Evolutionary conservation across 1,140 invertebrate genomes (phyloP).

Genomic region (Anoplophora glabripennis): DNA sequence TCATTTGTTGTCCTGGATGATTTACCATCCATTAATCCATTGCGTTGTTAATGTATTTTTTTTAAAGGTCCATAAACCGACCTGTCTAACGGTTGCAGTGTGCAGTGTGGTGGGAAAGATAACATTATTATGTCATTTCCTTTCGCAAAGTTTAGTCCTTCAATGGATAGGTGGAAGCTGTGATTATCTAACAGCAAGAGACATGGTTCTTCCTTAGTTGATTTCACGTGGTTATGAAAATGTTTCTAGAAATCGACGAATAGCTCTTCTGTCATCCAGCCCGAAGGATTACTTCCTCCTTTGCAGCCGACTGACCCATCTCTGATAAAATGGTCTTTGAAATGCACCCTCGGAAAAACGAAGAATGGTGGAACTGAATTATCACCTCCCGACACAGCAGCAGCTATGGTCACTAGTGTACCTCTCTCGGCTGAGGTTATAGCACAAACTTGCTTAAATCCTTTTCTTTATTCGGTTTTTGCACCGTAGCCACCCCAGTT

Average conservation of each 20-base stretch:
- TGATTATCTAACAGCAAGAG: conserved; percentile 45
- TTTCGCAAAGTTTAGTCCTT: conserved; percentile 26
- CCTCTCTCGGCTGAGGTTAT: no score
- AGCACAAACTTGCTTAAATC: no score
- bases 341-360: conserved; percentile 45
- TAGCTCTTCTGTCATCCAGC: conserved; percentile 30
- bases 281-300: conserved; percentile 24
- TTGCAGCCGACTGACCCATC: conserved; percentile 34
- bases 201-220: conserved; percentile 37
- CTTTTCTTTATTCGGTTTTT: no score
- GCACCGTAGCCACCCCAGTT: no score
- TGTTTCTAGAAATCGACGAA: conserved; percentile 43
- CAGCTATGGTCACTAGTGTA: conserved; percentile 44
- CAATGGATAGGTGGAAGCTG: conserved; percentile 31
- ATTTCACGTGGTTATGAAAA: conserved; percentile 38
- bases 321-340: conserved; percentile 38
- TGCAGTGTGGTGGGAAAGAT: conserved; percentile 29
- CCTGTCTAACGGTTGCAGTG: conserved; percentile 47
- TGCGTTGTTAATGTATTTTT: conserved; percentile 26
- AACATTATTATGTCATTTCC: conserved; percentile 23
- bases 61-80: conserved; percentile 42
- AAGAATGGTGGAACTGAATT: conserved; percentile 48
- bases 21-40: conserved; percentile 27
- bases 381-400: conserved; percentile 43
- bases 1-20: conserved; percentile 34